Conservation (phyloP, 2,113 vertebrate species). For the Speoplatyrhinus poulsoni region DNA sequence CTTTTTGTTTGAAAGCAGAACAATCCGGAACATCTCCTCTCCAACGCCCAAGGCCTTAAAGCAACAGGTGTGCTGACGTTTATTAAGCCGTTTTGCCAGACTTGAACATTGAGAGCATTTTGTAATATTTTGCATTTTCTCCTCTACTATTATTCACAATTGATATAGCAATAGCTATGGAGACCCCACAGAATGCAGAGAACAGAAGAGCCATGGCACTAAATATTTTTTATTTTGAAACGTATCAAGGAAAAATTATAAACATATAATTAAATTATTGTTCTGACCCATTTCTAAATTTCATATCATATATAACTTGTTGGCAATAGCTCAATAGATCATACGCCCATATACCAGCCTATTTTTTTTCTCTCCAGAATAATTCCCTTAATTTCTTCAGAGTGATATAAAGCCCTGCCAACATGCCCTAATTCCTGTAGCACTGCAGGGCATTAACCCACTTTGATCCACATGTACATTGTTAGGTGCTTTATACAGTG, state of each 20-base stretch:
- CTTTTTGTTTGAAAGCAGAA: slow-evolving; percentile 16
- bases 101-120: neutral
- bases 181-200: too few species aligned
- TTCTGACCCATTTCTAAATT: neutral
- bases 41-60: neutral
- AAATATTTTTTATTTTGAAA: neutral
- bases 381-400: neutral
- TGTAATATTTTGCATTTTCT: too few species aligned
- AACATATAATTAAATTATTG: too few species aligned
- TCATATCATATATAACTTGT: neutral
- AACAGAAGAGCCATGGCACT: neutral
- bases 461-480: slow-evolving; percentile 14
- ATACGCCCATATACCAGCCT: neutral
- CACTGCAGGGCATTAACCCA: slow-evolving; percentile 22
- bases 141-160: too few species aligned
- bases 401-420: neutral
- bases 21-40: neutral
- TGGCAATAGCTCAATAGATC: neutral
- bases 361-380: neutral
- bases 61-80: neutral
- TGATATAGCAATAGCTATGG: too few species aligned
- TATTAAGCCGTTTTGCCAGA: neutral
- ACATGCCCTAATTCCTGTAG: slow-evolving; percentile 8
- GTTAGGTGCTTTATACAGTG: slow-evolving; percentile 17
- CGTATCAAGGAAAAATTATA: neutral